Evolutionary conservation across 2,888 invertebrate species (phyloP).

Genomic region (Philhelius pedissequus): DNA sequence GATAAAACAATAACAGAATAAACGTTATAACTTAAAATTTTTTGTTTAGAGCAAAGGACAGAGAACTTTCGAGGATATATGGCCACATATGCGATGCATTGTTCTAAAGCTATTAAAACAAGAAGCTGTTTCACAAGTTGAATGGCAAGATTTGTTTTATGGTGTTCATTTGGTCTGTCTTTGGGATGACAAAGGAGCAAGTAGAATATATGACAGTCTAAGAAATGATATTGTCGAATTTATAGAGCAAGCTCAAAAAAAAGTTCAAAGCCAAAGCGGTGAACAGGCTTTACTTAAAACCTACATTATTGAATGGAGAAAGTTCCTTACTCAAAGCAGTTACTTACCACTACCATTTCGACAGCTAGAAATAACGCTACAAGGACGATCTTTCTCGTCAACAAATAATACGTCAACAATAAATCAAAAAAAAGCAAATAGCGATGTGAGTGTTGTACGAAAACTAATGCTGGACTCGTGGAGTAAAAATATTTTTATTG

Average conservation of each 20-base stretch:
- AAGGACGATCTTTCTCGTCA: slow-evolving; percentile 81
- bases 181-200: slow-evolving; percentile 97
- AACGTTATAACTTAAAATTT: too few relatives aligned
- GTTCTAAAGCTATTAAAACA: slow-evolving; percentile 96
- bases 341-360: slow-evolving; percentile 97
- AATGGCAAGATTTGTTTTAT: slow-evolving; percentile 99
- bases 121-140: slow-evolving; percentile 93
- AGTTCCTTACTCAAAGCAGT: slow-evolving; percentile 98
- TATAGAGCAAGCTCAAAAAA: slow-evolving; percentile 93
- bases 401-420: slow-evolving; percentile 75
- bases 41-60: slow-evolving; percentile 82
- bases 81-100: slow-evolving; percentile 96
- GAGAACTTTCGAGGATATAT: slow-evolving; percentile 95
- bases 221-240: slow-evolving; percentile 96
- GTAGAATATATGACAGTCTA: slow-evolving; percentile 92
- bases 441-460: slow-evolving; percentile 94
- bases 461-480: slow-evolving; percentile 98
- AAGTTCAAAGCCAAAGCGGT: slow-evolving; percentile 94
- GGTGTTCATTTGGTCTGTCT: slow-evolving; percentile 96
- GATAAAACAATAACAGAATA: too few relatives aligned
- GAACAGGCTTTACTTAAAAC: slow-evolving; percentile 97
- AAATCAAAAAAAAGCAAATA: slow-evolving; percentile 81
- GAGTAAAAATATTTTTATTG: slow-evolving; percentile 98
- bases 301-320: slow-evolving; percentile 98
- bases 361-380: slow-evolving; percentile 92